Conservation (phyloP, 2,113 vertebrate genomes). For the Felis chaus region DNA sequence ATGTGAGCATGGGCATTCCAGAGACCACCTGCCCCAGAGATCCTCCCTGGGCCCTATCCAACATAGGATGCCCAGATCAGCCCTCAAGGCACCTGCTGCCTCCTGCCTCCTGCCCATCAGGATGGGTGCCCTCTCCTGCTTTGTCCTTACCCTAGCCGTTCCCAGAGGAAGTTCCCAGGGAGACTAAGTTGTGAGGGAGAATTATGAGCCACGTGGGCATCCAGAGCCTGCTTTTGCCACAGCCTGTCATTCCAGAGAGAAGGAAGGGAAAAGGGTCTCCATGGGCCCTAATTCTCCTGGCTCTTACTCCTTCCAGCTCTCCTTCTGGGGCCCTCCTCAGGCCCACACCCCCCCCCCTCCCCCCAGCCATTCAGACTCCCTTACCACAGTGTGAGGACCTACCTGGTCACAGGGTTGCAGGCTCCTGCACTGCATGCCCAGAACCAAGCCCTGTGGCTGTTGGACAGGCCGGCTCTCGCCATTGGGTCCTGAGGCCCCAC, state of each 20-base stretch:
- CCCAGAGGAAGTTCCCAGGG: not conserved
- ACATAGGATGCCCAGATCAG: not conserved
- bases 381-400: not conserved
- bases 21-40: conserved; percentile 56
- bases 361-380: not conserved
- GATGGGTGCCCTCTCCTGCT: not conserved
- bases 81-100: not conserved
- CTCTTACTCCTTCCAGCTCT: not conserved
- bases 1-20: not conserved
- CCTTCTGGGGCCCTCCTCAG: not conserved
- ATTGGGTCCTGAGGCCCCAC: not conserved
- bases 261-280: not conserved
- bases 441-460: too few species aligned
- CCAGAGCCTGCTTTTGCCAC: not conserved
- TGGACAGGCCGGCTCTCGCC: not conserved
- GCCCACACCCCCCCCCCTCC: not conserved
- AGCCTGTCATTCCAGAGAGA: not conserved
- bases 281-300: not conserved
- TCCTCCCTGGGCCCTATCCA: not conserved
- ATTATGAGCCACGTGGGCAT: not conserved
- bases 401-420: not conserved
- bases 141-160: not conserved
- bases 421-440: too few species aligned
- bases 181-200: not conserved
- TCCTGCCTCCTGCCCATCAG: not conserved